phyloP scores from a whole-genome alignment of 1,140 invertebrate genomes.

The Leptinotarsa lineolata region DNA sequence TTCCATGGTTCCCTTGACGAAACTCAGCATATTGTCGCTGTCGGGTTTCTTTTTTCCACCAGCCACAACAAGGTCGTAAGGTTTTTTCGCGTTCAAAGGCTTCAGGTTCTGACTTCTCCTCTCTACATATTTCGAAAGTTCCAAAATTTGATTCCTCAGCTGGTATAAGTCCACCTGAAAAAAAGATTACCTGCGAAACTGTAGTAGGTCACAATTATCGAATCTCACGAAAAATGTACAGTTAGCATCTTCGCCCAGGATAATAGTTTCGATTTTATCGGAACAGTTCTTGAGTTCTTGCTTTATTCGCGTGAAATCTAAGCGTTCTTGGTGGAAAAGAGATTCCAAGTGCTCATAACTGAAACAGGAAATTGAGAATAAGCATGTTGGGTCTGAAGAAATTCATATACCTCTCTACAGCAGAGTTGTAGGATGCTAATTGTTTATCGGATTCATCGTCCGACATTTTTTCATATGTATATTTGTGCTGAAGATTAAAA shows the following conservation, averaged over 20 bases:
- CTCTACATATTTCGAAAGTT: background rate
- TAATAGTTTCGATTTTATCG: slow-evolving; percentile 24
- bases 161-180: slow-evolving; percentile 7
- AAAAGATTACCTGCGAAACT: background rate
- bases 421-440: slow-evolving; percentile 22
- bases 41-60: background rate
- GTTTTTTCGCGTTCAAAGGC: background rate
- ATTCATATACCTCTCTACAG: slow-evolving; percentile 22
- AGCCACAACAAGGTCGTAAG: background rate
- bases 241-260: slow-evolving; percentile 24
- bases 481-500: too few relatives aligned
- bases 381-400: background rate
- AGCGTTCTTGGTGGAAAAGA: slow-evolving; percentile 4
- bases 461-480: slow-evolving; percentile 21
- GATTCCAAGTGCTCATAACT: slow-evolving; percentile 28
- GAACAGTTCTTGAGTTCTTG: slow-evolving; percentile 31
- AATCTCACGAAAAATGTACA: slow-evolving; percentile 21
- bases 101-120: background rate
- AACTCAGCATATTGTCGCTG: background rate
- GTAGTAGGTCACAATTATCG: background rate
- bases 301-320: slow-evolving; percentile 22
- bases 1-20: slow-evolving; percentile 31
- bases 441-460: slow-evolving; percentile 14
- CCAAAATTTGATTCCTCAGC: slow-evolving; percentile 1
- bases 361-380: slow-evolving; percentile 5